phyloP scores from a whole-genome alignment of 2,113 vertebrate species.

The Deroptyus accipitrinus region DNA sequence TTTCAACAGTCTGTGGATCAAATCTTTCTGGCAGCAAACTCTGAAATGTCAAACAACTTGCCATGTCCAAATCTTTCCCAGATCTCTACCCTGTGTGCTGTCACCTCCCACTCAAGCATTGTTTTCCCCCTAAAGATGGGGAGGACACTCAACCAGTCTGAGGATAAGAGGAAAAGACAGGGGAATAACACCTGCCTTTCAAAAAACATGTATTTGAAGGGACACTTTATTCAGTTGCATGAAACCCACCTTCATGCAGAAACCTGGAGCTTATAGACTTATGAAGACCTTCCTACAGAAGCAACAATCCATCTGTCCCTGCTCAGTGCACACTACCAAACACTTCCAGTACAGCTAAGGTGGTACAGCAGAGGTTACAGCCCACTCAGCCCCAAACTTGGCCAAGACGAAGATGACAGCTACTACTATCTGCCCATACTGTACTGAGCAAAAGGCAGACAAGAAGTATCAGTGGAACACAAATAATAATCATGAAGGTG shows the following conservation, averaged over 20 bases:
- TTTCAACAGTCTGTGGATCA: not conserved
- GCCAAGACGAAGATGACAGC: not conserved
- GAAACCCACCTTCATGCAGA: not conserved
- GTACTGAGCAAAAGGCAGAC: not conserved
- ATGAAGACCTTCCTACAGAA: not conserved
- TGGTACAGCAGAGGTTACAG: not conserved
- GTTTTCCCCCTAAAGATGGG: not conserved
- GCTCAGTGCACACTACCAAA: not conserved
- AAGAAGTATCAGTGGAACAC: not conserved
- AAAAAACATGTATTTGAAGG: not conserved
- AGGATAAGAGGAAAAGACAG: not conserved
- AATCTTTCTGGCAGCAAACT: not conserved
- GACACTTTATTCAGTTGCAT: not conserved
- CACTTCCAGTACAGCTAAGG: not conserved
- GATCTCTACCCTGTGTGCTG: not conserved
- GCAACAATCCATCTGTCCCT: not conserved
- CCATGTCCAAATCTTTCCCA: not conserved
- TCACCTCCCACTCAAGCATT: not conserved
- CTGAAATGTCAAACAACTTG: not conserved
- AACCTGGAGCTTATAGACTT: not conserved
- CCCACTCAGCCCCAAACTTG: not conserved
- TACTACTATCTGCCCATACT: not conserved
- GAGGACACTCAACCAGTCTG: not conserved
- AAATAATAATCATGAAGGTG: not conserved
- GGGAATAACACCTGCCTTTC: not conserved